phyloP scores from a whole-genome alignment of 2,797 vertebrate genomes.

The Tinamus major region DNA sequence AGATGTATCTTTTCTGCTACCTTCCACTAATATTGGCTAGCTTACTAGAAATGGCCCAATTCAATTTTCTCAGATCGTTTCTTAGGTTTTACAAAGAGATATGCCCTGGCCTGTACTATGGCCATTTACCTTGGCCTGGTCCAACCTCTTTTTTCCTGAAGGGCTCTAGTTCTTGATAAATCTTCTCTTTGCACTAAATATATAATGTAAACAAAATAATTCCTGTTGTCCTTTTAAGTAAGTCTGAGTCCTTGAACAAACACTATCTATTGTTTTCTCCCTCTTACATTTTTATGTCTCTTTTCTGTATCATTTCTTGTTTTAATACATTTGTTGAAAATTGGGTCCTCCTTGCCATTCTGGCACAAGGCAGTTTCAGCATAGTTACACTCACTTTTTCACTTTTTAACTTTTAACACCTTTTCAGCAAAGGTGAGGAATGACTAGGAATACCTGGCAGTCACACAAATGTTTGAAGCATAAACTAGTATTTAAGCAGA shows the following conservation, averaged over 20 bases:
- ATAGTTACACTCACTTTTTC: neutral
- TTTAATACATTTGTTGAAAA: neutral
- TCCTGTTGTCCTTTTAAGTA: neutral
- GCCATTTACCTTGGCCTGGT: fast-evolving
- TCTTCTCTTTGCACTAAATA: neutral
- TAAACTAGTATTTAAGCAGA: neutral
- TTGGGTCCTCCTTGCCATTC: neutral
- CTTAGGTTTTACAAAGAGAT: neutral
- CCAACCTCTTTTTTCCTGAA: neutral
- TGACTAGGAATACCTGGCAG: neutral
- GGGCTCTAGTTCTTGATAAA: fast-evolving
- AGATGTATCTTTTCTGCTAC: neutral
- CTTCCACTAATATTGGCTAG: neutral
- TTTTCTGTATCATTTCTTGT: neutral
- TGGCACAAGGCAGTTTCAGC: neutral
- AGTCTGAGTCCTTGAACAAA: neutral
- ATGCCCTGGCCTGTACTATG: no score
- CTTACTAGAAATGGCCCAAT: neutral
- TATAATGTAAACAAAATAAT: neutral
- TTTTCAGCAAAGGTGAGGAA: neutral
- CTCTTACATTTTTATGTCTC: neutral
- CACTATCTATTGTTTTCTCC: neutral
- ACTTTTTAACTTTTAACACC: neutral
- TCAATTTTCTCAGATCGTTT: neutral
- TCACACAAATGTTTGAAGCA: neutral